Conservation (phyloP, 2,888 invertebrate genomes). For the Leptogaster cylindrica region DNA sequence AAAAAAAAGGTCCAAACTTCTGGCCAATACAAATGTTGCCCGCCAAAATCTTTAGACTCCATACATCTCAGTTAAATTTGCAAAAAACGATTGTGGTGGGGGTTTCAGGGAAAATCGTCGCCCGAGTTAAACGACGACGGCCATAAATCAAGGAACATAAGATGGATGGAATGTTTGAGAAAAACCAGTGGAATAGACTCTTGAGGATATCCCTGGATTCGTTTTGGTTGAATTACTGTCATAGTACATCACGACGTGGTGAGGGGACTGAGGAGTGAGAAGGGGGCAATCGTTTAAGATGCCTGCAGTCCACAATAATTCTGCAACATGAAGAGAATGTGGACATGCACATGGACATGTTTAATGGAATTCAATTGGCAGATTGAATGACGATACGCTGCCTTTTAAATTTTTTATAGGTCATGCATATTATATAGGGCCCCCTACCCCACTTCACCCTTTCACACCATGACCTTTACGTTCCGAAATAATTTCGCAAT, state of each 20-base stretch:
- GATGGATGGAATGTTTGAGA: not conserved
- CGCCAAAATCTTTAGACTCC: not conserved
- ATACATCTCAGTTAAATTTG: not conserved
- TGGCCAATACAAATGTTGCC: not conserved
- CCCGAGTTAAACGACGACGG: not conserved
- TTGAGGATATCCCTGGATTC: not conserved
- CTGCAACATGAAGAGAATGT: not conserved
- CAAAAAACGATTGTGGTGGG: not conserved
- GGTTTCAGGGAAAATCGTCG: too few species aligned
- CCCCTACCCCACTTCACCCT: not conserved
- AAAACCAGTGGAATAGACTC: not conserved
- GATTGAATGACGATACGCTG: not conserved
- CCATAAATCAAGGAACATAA: not conserved
- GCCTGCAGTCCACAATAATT: constrained; percentile 42
- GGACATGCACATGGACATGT: not conserved
- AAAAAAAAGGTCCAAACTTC: not conserved
- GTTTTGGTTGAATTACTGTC: not conserved
- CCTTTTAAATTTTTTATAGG: not conserved
- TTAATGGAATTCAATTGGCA: not conserved
- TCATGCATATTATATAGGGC: not conserved
- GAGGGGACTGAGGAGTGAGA: not conserved
- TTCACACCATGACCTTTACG: constrained; percentile 18
- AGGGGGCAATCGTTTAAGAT: constrained; percentile 32
- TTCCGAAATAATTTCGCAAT: too few species aligned
- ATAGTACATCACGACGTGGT: not conserved